Conservation (phyloP, 64 coral and sea anemone genomes). For the Astreopora myriophthalma region DNA sequence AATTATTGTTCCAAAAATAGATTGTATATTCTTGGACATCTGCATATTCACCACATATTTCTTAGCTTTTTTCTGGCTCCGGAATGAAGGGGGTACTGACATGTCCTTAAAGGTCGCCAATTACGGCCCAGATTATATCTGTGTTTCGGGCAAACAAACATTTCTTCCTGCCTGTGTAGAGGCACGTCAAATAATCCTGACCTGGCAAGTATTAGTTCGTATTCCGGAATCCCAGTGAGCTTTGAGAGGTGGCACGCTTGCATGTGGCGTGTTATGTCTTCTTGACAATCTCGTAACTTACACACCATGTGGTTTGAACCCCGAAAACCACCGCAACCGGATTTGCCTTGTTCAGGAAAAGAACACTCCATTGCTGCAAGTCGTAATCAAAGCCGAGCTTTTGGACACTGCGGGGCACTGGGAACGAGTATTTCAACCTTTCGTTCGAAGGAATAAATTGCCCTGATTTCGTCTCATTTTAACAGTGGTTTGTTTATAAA, state of each 20-base stretch:
- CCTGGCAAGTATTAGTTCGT: constrained; percentile 47
- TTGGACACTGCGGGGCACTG: neutral
- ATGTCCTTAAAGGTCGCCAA: constrained; percentile 62
- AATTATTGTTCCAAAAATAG: constrained; percentile 46
- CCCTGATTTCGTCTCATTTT: neutral
- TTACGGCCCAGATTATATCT: constrained; percentile 61
- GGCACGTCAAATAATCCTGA: constrained; percentile 51
- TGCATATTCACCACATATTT: constrained; percentile 51
- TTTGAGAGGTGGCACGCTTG: constrained; percentile 53
- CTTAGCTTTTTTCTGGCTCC: constrained; percentile 30
- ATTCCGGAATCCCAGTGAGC: constrained; percentile 37
- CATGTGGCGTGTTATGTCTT: constrained; percentile 46
- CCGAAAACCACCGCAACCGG: neutral
- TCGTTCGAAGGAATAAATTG: neutral
- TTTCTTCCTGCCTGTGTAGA: neutral
- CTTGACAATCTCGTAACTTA: constrained; percentile 35
- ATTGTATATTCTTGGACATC: constrained; percentile 43
- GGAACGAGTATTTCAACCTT: neutral
- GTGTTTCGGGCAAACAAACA: constrained; percentile 70
- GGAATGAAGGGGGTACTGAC: constrained; percentile 29
- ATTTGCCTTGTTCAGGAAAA: neutral
- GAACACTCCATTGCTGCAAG: neutral
- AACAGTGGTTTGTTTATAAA: neutral
- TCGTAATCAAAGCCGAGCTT: no score
- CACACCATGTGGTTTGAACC: neutral